Evolutionary conservation across 1,140 invertebrate species (phyloP).

Genomic region (Drosophila insularis): DNA sequence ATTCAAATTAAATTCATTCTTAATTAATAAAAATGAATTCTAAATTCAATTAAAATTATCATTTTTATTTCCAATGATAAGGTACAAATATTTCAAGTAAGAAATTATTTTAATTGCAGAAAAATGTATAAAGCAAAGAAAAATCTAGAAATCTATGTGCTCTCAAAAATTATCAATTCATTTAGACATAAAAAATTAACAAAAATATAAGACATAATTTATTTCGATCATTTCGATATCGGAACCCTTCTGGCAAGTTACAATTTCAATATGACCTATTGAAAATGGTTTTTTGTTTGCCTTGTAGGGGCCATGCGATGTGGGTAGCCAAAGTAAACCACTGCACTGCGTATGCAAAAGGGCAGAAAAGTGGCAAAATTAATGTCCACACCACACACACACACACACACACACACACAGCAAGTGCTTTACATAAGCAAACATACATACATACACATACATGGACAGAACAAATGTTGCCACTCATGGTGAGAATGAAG

Average conservation of each 20-base stretch:
- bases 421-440: constrained; percentile 11
- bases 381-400: constrained; percentile 47
- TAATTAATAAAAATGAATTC: too few species aligned
- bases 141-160: too few species aligned
- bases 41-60: too few species aligned
- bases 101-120: too few species aligned
- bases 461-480: constrained; percentile 47
- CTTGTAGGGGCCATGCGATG: constrained; percentile 30
- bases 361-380: constrained; percentile 58
- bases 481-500: constrained; percentile 57
- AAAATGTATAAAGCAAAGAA: too few species aligned
- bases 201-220: not conserved
- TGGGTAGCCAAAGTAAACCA: constrained; percentile 31
- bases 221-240: not conserved
- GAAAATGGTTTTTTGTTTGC: constrained; percentile 2
- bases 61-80: too few species aligned
- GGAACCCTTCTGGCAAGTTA: not conserved
- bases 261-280: constrained; percentile 8
- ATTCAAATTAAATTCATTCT: too few species aligned
- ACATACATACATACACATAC: constrained; percentile 8
- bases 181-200: not conserved
- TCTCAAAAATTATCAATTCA: too few species aligned
- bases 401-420: constrained; percentile 23
- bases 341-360: constrained; percentile 45
- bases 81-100: too few species aligned